Evolutionary conservation across 2,888 invertebrate genomes (phyloP).

Genomic region (Napeogenes inachia): DNA sequence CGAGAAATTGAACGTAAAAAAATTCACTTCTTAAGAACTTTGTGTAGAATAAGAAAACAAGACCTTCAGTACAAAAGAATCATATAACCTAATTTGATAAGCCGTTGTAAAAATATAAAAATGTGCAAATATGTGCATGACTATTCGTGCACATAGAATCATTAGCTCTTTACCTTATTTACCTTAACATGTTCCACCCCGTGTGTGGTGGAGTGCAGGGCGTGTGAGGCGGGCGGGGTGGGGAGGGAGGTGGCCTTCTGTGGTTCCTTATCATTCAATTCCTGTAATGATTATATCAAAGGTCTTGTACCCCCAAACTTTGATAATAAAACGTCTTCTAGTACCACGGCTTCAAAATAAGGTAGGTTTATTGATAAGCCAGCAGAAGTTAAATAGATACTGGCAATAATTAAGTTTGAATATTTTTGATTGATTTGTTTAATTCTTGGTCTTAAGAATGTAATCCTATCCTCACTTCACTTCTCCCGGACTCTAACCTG

Average conservation of each 20-base stretch:
- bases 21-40: too few relatives aligned
- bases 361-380: too few relatives aligned
- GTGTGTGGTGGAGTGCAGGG: conserved; percentile 70
- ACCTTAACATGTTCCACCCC: conserved; percentile 74
- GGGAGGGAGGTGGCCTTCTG: conserved; percentile 63
- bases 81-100: background rate
- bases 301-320: background rate
- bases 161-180: conserved; percentile 21
- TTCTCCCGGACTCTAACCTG: conserved; percentile 50
- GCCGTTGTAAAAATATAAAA: background rate
- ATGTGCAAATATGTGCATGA: background rate
- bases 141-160: conserved; percentile 5
- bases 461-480: background rate
- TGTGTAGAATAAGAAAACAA: too few relatives aligned
- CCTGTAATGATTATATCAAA: conserved; percentile 50
- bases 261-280: conserved; percentile 72
- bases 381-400: too few relatives aligned
- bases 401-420: too few relatives aligned
- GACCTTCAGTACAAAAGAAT: too few relatives aligned
- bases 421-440: too few relatives aligned
- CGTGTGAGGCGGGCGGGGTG: conserved; percentile 66
- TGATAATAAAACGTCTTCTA: too few relatives aligned
- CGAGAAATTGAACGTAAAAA: too few relatives aligned
- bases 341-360: too few relatives aligned
- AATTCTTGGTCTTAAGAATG: too few relatives aligned